Evolutionary conservation across 2,797 vertebrate species (phyloP).

Genomic region (Gobionotothen gibberifrons): DNA sequence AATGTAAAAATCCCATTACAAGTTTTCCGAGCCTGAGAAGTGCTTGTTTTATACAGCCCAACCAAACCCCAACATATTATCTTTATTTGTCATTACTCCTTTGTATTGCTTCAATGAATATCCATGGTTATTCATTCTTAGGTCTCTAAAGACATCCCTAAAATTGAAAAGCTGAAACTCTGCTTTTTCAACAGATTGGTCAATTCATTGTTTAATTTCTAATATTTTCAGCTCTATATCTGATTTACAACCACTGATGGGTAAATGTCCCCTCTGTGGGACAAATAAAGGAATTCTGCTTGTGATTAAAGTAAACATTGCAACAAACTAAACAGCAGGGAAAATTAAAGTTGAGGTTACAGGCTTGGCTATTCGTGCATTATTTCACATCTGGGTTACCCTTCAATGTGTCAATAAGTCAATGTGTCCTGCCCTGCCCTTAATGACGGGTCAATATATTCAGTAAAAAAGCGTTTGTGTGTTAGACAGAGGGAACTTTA

Average conservation of each 20-base stretch:
- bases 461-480: background rate
- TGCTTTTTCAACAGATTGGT: too few species aligned
- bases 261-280: too few species aligned
- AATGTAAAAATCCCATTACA: background rate
- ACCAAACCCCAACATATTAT: background rate
- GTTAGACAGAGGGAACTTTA: background rate
- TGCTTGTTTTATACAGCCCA: background rate
- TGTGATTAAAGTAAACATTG: background rate
- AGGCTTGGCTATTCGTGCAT: background rate
- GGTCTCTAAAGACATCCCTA: background rate
- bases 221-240: background rate
- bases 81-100: background rate
- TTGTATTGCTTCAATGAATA: background rate
- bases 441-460: conserved; percentile 22
- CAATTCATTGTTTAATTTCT: background rate
- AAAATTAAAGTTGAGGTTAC: background rate
- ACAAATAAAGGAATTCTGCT: too few species aligned
- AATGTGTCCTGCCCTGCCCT: conserved; percentile 17
- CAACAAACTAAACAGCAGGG: background rate
- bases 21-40: background rate
- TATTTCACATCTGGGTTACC: conserved; percentile 11
- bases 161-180: background rate
- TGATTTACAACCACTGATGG: background rate
- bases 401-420: background rate
- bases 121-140: background rate